Evolutionary conservation across 2,113 vertebrate species (phyloP).

Genomic region (Holacanthus passer): DNA sequence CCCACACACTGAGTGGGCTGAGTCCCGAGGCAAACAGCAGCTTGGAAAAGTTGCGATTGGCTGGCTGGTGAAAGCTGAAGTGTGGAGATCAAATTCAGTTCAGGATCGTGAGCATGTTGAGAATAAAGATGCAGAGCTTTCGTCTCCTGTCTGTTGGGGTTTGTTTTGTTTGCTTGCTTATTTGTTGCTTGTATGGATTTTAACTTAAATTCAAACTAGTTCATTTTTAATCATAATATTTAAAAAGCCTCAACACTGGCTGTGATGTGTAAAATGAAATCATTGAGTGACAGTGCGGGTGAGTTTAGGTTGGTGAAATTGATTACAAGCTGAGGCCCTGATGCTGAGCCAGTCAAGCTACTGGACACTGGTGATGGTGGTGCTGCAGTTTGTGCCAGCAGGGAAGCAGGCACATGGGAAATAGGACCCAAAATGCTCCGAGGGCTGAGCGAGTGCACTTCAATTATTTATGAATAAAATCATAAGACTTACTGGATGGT

Average conservation of each 20-base stretch:
- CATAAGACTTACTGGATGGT: no score
- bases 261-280: not conserved
- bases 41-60: constrained; percentile 31
- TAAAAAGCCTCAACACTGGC: not conserved
- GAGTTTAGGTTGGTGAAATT: not conserved
- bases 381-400: no score
- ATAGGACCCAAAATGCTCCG: no score
- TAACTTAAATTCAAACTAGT: not conserved
- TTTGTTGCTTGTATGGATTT: not conserved
- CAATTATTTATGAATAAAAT: no score
- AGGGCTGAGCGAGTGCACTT: no score
- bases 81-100: not conserved
- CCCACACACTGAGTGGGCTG: constrained; percentile 41
- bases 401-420: no score
- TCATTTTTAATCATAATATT: no score
- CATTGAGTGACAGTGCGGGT: not conserved
- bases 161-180: not conserved
- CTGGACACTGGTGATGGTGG: no score
- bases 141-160: not conserved
- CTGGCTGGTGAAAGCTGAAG: constrained; percentile 3
- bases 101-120: not conserved
- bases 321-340: not conserved
- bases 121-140: not conserved
- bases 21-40: not conserved
- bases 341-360: no score